Base-by-base conservation (phyloP, 2,113 vertebrate species). In the Loxodonta africana region DNA sequence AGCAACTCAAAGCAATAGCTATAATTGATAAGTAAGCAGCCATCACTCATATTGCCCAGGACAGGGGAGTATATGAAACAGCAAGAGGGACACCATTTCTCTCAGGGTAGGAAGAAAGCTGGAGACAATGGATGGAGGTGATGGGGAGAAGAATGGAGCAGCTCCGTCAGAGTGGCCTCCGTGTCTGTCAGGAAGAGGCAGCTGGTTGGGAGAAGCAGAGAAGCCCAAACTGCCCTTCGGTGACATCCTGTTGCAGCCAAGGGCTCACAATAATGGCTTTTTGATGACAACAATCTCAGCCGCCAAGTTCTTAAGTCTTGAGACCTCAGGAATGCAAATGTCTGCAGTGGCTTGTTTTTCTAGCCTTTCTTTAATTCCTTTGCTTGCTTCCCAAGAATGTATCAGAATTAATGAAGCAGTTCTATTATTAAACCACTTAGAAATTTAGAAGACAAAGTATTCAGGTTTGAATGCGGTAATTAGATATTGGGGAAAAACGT, bases 361-460 rank as follows among this genome's bases (percentile, higher is more conserved):
- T 84, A 69, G 85, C 48, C 37, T 41, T 82, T 93, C 69, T 95
- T 82, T 89, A 69, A 18, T 95, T 73, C 3, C 10, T 88, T 96
- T 94, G 92, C 94, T 91, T 77, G 57, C 81, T 96, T 98, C 65
- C 83, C 67, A 94, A 91, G 81, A 92, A 60, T 51, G 81, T 30
- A 83, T 96, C 97, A 44, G 46, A 96, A 86, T 96, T 98, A 97
- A 98, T 95, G 94, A 98, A 98, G 94, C 94, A 94, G 98, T 98
- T 94, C 87, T 97, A 51, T 96, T 97, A 98, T 97, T 98, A 98
- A 98, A 92, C 28, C 67, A 97, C 97, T 98, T 97, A 82, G 96
- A 97, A 96, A 98, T 90, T 97, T 96, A 96, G 90, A 90, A 98
- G 98, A 97, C 93, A 85, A 95, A 95, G 80, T 88, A 63, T 90